Conservation (phyloP, 1,140 invertebrate species). For the Nylanderia fulva region DNA sequence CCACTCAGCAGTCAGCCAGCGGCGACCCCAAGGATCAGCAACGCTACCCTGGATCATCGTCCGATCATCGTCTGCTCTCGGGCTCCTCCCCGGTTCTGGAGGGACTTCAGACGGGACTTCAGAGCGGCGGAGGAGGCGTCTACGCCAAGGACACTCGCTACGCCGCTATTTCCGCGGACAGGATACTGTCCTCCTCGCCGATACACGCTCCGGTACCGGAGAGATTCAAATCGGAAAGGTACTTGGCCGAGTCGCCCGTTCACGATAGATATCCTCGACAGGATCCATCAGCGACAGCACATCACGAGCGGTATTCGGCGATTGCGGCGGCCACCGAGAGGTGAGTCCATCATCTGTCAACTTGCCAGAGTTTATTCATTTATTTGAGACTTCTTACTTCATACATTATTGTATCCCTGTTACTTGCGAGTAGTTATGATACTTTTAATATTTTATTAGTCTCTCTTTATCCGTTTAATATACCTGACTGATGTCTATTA, state of each 20-base stretch:
- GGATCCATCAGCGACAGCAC: conserved; percentile 61
- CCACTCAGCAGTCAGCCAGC: conserved; percentile 63
- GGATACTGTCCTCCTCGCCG: conserved; percentile 80
- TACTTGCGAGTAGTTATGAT: too few relatives aligned
- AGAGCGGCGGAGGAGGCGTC: conserved; percentile 12
- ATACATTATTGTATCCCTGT: too few relatives aligned
- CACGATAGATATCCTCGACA: conserved; percentile 79
- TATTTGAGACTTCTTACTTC: too few relatives aligned
- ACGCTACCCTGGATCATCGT: conserved; percentile 73
- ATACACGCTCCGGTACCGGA: conserved; percentile 82
- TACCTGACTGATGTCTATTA: too few relatives aligned
- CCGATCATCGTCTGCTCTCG: conserved; percentile 77
- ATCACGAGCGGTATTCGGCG: conserved; percentile 78
- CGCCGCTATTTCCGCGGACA: conserved; percentile 75
- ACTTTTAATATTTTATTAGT: too few relatives aligned
- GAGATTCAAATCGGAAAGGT: conserved; percentile 78
- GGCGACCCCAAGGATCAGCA: conserved; percentile 80
- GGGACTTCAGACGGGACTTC: conserved; percentile 64
- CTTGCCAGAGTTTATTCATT: too few relatives aligned
- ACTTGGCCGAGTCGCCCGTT: conserved; percentile 76
- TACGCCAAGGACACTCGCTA: conserved; percentile 76
- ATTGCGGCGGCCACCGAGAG: conserved; percentile 76
- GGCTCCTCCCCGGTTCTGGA: conserved; percentile 81
- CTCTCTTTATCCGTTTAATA: too few relatives aligned
- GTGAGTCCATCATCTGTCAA: too few relatives aligned